Evolutionary conservation across 2,797 vertebrate genomes (phyloP).

Genomic region (Tenualosa thibaudeaui): DNA sequence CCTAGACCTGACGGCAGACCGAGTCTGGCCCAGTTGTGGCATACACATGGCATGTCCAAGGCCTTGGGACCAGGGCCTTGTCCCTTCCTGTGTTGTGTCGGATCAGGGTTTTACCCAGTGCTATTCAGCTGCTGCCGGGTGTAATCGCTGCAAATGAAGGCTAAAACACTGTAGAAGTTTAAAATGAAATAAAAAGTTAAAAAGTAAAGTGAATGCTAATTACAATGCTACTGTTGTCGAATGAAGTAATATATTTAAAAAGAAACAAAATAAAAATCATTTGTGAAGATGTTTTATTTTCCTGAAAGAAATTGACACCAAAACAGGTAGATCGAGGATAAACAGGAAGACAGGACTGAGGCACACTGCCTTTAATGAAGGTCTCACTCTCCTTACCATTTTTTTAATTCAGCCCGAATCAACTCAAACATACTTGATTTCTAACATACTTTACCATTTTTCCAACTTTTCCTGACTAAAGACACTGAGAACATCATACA

Average conservation of each 20-base stretch:
- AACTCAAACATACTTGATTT: neutral
- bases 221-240: slow-evolving; percentile 52
- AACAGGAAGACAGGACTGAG: neutral
- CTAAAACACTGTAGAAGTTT: neutral
- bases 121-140: neutral
- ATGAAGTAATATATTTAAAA: slow-evolving; percentile 57
- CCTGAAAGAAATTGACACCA: slow-evolving; percentile 61
- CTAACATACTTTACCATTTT: neutral
- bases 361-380: neutral
- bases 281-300: slow-evolving; percentile 69
- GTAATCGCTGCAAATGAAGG: neutral
- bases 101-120: neutral
- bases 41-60: neutral
- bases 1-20: neutral
- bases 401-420: neutral
- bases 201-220: slow-evolving; percentile 34
- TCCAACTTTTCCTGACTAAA: neutral
- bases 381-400: neutral
- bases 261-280: slow-evolving; percentile 60
- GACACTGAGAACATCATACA: too few relatives aligned
- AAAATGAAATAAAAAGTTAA: neutral
- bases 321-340: slow-evolving; percentile 30
- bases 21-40: neutral
- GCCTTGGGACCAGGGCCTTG: neutral
- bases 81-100: neutral